A percentile compares a stretch with the other conserved stretches of the same genome.
Conservation (phyloP, 2,888 invertebrate species). For the Drosophila nigritarsus region DNA sequence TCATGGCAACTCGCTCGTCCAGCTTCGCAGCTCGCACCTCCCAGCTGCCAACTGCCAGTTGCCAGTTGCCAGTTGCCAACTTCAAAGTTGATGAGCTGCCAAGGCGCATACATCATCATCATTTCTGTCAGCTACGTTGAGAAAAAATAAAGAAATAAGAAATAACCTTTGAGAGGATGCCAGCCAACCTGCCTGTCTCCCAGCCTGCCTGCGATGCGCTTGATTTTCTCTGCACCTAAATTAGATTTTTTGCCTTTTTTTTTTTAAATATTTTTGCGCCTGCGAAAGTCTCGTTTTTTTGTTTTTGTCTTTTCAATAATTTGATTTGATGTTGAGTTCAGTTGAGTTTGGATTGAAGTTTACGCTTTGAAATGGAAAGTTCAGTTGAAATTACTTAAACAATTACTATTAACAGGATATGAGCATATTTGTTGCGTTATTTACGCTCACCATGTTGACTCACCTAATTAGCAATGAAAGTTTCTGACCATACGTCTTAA, state of each 20-base stretch:
- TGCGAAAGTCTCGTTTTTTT: slow-evolving; percentile 35
- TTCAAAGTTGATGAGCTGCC: slow-evolving; percentile 67
- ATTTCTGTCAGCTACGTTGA: slow-evolving; percentile 65
- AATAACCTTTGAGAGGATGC: slow-evolving; percentile 49
- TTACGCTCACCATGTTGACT: slow-evolving; percentile 40
- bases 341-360: slow-evolving; percentile 11
- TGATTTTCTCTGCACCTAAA: slow-evolving; percentile 76
- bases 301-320: slow-evolving; percentile 45
- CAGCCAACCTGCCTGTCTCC: slow-evolving; percentile 19
- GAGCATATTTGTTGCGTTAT: slow-evolving; percentile 35
- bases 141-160: slow-evolving; percentile 11
- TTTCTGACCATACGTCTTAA: slow-evolving; percentile 2
- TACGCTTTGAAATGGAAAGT: slow-evolving; percentile 52
- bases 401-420: slow-evolving; percentile 59
- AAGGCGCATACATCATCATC: slow-evolving; percentile 80
- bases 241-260: slow-evolving; percentile 54
- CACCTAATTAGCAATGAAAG: slow-evolving; percentile 57
- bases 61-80: slow-evolving; percentile 23
- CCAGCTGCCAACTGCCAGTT: slow-evolving; percentile 8
- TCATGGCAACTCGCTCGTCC: slow-evolving; percentile 56
- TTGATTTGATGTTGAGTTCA: slow-evolving; percentile 43
- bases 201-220: slow-evolving; percentile 44
- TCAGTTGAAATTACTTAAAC: slow-evolving; percentile 32
- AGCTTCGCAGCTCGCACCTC: slow-evolving; percentile 9
- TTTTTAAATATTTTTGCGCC: slow-evolving; percentile 22